A percentile compares a stretch with the other conserved stretches of the same genome.
These are phyloP conservation scores for Diploptera punctata DNA, from an alignment of 2,888 invertebrate species.

Conservation along the genomic window DNA sequence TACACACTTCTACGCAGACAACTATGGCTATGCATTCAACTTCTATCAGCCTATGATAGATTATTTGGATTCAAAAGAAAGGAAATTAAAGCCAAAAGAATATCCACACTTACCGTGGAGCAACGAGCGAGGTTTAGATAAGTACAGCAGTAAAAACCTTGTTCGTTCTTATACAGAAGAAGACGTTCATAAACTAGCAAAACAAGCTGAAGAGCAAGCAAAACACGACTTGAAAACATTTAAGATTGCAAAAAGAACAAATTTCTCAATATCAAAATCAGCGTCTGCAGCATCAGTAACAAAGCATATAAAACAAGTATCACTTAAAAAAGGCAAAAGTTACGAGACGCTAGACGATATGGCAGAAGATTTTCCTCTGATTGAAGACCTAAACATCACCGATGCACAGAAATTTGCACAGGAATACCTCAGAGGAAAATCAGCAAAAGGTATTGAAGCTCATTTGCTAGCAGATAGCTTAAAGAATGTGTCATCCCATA, in stretches of 20 bases:
- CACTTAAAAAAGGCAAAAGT: constrained; percentile 15
- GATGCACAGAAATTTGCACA: constrained; percentile 54
- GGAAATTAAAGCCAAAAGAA: constrained; percentile 57
- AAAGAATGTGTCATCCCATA: constrained; percentile 59
- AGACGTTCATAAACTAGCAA: constrained; percentile 70
- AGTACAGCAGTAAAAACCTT: constrained; percentile 69
- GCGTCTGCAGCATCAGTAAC: constrained; percentile 40
- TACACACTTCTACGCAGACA: constrained; percentile 77
- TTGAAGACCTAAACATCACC: constrained; percentile 60
- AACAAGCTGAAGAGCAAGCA: constrained; percentile 71
- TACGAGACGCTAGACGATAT: constrained; percentile 47
- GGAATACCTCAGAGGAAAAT: constrained; percentile 71
- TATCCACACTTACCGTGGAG: constrained; percentile 77
- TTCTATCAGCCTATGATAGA: constrained; percentile 89
- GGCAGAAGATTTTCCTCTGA: constrained; percentile 55
- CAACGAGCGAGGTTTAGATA: constrained; percentile 71
- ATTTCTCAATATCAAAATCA: constrained; percentile 39
- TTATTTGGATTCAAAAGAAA: constrained; percentile 76
- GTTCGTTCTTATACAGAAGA: constrained; percentile 70
- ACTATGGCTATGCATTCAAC: constrained; percentile 84
- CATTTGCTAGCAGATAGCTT: constrained; percentile 63
- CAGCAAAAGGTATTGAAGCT: constrained; percentile 72
- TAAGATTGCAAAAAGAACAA: constrained; percentile 57
- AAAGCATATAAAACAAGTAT: constrained; percentile 35
- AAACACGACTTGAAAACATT: constrained; percentile 65